Conservation (phyloP, 2,113 vertebrate species). For the Pygoscelis adeliae region DNA sequence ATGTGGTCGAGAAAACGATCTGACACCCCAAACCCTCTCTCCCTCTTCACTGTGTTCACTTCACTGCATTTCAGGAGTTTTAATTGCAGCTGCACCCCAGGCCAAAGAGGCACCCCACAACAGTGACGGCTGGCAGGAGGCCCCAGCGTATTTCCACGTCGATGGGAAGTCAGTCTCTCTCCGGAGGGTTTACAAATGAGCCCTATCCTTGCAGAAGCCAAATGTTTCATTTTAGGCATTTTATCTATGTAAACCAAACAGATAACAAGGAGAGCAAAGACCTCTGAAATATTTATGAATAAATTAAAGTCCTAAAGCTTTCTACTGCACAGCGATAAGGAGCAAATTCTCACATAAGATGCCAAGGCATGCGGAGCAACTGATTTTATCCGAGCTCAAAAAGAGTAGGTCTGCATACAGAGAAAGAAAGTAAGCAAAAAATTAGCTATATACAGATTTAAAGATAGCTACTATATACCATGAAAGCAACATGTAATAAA, state of each 20-base stretch:
- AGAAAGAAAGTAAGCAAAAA: background rate
- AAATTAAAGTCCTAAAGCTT: conserved; percentile 10
- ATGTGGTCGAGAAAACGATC: background rate
- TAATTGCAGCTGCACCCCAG: background rate
- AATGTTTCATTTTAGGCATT: background rate
- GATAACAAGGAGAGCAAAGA: conserved; percentile 15
- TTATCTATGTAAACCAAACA: background rate
- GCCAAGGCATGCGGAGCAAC: background rate
- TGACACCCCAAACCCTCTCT: background rate
- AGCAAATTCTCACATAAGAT: background rate
- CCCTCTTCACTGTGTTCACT: background rate
- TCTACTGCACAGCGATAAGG: background rate
- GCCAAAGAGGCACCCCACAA: background rate
- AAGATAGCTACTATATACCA: background rate
- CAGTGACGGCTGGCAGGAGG: background rate
- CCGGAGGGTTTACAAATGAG: background rate
- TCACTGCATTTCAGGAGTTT: background rate
- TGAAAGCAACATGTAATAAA: background rate
- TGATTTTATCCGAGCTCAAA: background rate
- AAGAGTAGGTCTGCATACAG: background rate
- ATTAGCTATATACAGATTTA: background rate
- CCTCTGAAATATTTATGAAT: conserved; percentile 10
- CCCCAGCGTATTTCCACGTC: fast-evolving
- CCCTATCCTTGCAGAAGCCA: background rate
- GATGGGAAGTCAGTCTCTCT: background rate